Conservation (phyloP, 2,888 invertebrate species). For the Limnephilus auricula region DNA sequence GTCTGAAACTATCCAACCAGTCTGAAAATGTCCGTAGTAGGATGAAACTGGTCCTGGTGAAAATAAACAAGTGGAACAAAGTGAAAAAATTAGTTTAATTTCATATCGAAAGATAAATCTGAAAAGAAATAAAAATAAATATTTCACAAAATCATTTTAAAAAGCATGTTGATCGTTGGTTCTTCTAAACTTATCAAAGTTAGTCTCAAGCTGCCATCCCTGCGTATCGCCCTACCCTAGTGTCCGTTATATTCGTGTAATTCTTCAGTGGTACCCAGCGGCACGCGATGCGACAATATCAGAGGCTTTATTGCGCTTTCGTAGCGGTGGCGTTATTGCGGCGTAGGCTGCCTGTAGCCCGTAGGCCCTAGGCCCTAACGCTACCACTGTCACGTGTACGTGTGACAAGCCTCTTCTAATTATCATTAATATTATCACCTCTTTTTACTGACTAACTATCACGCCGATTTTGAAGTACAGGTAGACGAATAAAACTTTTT, state of each 20-base stretch:
- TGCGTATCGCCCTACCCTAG: slow-evolving; percentile 40
- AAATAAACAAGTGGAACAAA: no score
- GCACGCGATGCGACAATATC: slow-evolving; percentile 59
- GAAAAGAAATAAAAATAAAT: no score
- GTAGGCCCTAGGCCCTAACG: not conserved
- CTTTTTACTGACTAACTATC: not conserved
- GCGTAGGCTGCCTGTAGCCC: not conserved
- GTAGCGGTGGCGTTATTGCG: slow-evolving; percentile 30
- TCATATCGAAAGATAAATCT: no score
- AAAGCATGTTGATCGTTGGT: not conserved
- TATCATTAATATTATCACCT: not conserved
- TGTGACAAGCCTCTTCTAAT: slow-evolving; percentile 26
- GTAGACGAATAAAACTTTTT: not conserved
- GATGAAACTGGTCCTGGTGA: no score
- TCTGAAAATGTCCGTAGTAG: no score
- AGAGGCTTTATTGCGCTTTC: slow-evolving; percentile 59
- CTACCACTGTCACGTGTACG: not conserved
- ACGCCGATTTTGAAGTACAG: not conserved
- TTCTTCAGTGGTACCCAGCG: slow-evolving; percentile 41
- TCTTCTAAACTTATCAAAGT: not conserved
- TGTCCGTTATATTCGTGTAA: slow-evolving; percentile 45
- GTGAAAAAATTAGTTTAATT: no score
- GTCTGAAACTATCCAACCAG: no score
- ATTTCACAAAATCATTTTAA: not conserved
- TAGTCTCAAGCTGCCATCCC: slow-evolving; percentile 14